These are phyloP conservation scores for Polydesmus complanatus DNA, from an alignment of 2,888 invertebrate genomes.

Conservation along the genomic window DNA sequence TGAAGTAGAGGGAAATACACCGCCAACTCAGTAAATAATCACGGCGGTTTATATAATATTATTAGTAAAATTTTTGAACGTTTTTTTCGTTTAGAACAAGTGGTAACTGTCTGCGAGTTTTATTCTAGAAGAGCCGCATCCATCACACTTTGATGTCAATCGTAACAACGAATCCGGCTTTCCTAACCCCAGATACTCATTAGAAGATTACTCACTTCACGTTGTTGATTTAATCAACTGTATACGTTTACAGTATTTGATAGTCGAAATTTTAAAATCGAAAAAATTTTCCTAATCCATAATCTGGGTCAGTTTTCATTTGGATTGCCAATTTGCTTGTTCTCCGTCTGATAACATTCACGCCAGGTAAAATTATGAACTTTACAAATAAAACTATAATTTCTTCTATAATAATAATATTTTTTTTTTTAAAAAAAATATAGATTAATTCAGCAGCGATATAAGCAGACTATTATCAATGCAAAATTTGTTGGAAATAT, in stretches of 20 bases:
- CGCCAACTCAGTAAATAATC: conserved; percentile 28
- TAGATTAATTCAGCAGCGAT: conserved; percentile 50
- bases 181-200: conserved; percentile 67
- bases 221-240: conserved; percentile 67
- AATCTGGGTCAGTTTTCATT: conserved; percentile 84
- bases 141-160: conserved; percentile 69
- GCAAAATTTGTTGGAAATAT: conserved; percentile 78
- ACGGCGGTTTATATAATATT: conserved; percentile 41
- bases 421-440: conserved; percentile 3
- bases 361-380: conserved; percentile 52
- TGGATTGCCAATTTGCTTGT: conserved; percentile 73
- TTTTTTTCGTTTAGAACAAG: conserved; percentile 68
- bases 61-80: conserved; percentile 63
- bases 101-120: conserved; percentile 69
- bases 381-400: too few relatives aligned
- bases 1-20: conserved; percentile 22
- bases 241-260: conserved; percentile 67
- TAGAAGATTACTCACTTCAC: conserved; percentile 83
- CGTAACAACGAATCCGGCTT: conserved; percentile 83
- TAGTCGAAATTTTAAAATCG: conserved; percentile 65
- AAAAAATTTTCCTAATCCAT: conserved; percentile 85
- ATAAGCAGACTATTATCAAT: conserved; percentile 76
- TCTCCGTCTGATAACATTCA: conserved; percentile 81
- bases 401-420: too few relatives aligned
- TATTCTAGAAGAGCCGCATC: conserved; percentile 66